phyloP scores from a whole-genome alignment of 2,888 invertebrate species.

The Anodontia alba region DNA sequence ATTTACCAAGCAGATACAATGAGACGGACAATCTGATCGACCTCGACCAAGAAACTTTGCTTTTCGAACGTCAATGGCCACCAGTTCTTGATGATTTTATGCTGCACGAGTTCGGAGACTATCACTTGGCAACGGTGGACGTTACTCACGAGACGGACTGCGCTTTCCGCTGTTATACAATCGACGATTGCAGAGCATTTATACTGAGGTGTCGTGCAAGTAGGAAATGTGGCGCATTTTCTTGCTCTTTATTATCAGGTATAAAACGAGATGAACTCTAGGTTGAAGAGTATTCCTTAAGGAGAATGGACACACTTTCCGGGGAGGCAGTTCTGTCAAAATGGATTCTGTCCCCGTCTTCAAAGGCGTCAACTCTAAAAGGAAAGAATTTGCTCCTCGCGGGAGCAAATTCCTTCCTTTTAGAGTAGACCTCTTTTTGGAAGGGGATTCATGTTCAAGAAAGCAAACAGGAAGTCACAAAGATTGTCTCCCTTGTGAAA shows the following conservation, averaged over 20 bases:
- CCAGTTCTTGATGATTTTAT: conserved; percentile 62
- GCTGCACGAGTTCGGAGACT: conserved; percentile 20
- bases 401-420: too few species aligned
- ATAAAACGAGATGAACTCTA: background rate
- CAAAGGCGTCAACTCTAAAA: too few species aligned
- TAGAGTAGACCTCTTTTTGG: too few species aligned
- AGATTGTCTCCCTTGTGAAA: too few species aligned
- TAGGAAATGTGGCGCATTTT: conserved; percentile 63
- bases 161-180: conserved; percentile 73
- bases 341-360: too few species aligned
- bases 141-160: conserved; percentile 74
- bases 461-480: too few species aligned
- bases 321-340: too few species aligned
- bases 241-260: conserved; percentile 62
- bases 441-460: too few species aligned
- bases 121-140: conserved; percentile 51
- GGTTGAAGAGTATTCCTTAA: too few species aligned
- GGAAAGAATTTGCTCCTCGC: too few species aligned
- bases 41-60: conserved; percentile 54
- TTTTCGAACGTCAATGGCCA: conserved; percentile 74
- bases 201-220: conserved; percentile 63
- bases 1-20: conserved; percentile 63
- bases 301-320: too few species aligned
- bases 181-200: conserved; percentile 70
- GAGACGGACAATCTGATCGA: conserved; percentile 3